Conservation (phyloP, 37 sponge, comb jelly and placozoan species). For the Petrosia ficiformis region DNA sequence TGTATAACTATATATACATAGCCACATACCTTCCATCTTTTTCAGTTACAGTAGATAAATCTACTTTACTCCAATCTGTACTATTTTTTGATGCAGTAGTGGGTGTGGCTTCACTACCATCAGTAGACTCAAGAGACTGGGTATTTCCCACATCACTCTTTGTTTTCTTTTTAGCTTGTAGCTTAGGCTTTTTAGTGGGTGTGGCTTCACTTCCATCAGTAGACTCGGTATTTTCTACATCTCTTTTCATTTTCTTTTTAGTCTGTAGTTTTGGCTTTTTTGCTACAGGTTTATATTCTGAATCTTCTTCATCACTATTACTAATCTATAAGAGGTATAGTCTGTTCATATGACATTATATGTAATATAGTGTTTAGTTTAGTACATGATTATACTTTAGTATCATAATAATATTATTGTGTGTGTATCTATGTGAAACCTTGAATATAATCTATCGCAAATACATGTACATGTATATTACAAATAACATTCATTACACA, state of each 20-base stretch:
- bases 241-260: neutral
- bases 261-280: too few species aligned
- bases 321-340: too few species aligned
- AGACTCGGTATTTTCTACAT: neutral
- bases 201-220: neutral
- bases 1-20: neutral
- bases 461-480: too few species aligned
- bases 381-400: too few species aligned
- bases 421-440: too few species aligned
- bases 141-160: neutral
- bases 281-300: too few species aligned
- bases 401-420: too few species aligned
- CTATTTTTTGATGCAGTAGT: neutral
- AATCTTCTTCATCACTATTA: neutral
- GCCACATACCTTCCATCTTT: neutral
- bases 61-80: neutral
- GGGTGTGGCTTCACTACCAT: neutral
- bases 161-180: neutral
- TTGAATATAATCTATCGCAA: too few species aligned
- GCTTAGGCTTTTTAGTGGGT: neutral
- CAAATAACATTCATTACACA: too few species aligned
- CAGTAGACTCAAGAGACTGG: neutral
- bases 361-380: too few species aligned
- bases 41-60: neutral
- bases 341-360: too few species aligned